These are phyloP conservation scores for Catharus ustulatus DNA, from an alignment of 2,797 vertebrate species.

Conservation along the genomic window DNA sequence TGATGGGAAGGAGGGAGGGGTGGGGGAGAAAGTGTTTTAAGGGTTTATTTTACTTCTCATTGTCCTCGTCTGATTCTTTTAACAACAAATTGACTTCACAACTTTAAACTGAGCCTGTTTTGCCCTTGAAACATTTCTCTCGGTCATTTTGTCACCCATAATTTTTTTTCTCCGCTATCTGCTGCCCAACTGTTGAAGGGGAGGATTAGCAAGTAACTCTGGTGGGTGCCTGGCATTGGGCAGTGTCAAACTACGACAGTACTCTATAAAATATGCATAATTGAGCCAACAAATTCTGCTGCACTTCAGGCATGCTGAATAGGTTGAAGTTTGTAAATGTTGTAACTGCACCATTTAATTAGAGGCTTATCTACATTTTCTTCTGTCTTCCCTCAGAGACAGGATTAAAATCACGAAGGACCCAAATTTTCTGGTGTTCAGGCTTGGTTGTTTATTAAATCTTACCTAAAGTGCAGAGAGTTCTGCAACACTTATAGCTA, in stretches of 20 bases:
- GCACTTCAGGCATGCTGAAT: background rate
- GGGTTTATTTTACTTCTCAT: background rate
- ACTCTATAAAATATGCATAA: background rate
- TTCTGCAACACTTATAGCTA: too few relatives aligned
- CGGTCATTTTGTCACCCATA: background rate
- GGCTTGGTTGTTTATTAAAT: too few relatives aligned
- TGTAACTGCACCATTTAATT: too few relatives aligned
- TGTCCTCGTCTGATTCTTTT: background rate
- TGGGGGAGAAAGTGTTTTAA: background rate
- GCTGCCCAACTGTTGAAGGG: background rate
- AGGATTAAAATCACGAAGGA: too few relatives aligned
- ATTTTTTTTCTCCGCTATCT: background rate
- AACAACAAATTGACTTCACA: background rate
- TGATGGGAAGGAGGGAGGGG: background rate
- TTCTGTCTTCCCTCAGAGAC: too few relatives aligned
- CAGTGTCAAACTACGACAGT: background rate
- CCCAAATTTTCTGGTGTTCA: too few relatives aligned
- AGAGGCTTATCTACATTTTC: too few relatives aligned
- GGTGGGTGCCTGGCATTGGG: background rate
- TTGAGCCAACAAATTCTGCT: background rate
- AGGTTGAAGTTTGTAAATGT: background rate
- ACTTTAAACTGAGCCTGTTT: background rate
- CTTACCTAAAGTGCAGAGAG: too few relatives aligned
- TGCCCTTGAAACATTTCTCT: background rate
- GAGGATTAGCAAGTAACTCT: background rate